Conservation (phyloP, 2,113 vertebrate genomes). For the Pluvialis apricaria region DNA sequence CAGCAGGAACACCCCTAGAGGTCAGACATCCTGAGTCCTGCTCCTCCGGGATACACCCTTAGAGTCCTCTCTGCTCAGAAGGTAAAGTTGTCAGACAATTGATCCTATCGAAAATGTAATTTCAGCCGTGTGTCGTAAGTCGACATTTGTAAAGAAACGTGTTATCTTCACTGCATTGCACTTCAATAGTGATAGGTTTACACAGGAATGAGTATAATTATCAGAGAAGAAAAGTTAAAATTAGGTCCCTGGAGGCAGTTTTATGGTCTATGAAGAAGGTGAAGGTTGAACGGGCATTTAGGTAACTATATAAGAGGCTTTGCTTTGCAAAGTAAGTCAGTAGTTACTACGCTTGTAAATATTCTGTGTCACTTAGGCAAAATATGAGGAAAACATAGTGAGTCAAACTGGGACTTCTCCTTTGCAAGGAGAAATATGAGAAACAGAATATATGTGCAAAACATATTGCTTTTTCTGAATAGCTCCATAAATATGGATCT, state of each 20-base stretch:
- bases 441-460: slow-evolving; percentile 9
- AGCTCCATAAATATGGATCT: slow-evolving; percentile 27
- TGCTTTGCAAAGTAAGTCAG: background rate
- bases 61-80: background rate
- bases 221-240: background rate
- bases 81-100: background rate
- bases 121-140: background rate
- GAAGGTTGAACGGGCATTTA: background rate
- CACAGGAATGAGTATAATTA: background rate
- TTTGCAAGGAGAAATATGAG: background rate
- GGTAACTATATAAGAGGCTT: background rate
- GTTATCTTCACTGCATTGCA: background rate
- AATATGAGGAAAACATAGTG: background rate
- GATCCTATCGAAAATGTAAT: background rate
- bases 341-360: background rate
- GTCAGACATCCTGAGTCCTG: background rate
- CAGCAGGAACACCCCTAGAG: fast-evolving
- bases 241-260: background rate
- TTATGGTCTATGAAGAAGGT: background rate
- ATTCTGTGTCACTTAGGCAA: background rate
- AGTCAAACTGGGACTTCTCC: slow-evolving; percentile 11
- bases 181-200: background rate
- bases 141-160: background rate
- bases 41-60: background rate
- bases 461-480: background rate